Evolutionary conservation across 2,888 invertebrate species (phyloP).

Genomic region (Trileptium ribeirensis): DNA sequence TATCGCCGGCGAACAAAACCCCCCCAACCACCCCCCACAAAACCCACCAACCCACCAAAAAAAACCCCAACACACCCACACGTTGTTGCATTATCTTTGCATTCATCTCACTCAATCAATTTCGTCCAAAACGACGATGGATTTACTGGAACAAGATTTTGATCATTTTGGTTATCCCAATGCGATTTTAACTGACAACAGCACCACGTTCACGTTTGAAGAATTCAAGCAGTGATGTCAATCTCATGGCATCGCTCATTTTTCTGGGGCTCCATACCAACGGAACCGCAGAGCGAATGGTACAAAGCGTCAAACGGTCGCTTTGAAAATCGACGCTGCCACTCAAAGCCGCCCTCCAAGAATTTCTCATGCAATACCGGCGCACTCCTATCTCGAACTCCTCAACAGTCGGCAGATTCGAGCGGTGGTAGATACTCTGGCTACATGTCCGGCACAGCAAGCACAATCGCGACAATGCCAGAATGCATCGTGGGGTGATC

Average conservation of each 20-base stretch:
- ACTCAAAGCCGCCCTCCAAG: constrained; percentile 21
- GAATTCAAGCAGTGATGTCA: neutral
- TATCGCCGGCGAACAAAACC: constrained; percentile 35
- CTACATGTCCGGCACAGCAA: constrained; percentile 13
- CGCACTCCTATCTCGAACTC: constrained; percentile 13
- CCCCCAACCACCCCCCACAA: constrained; percentile 37
- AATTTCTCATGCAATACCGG: constrained; percentile 27
- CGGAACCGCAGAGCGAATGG: constrained; percentile 21
- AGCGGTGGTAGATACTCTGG: neutral
- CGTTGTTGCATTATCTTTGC: neutral
- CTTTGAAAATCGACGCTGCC: constrained; percentile 24
- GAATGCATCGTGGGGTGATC: neutral
- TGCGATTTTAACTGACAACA: constrained; percentile 38
- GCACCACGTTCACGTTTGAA: constrained; percentile 27
- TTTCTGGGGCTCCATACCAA: constrained; percentile 36
- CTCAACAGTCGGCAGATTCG: constrained; percentile 20
- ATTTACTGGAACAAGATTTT: constrained; percentile 32
- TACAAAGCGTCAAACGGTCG: constrained; percentile 36
- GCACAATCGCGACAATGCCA: constrained; percentile 21
- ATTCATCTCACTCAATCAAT: constrained; percentile 10
- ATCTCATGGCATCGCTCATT: neutral
- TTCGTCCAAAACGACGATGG: constrained; percentile 29
- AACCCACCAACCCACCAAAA: neutral
- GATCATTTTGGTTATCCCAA: constrained; percentile 35
- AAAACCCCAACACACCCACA: neutral